Conservation (phyloP, 2,113 vertebrate genomes). For the Amazona vittata region DNA sequence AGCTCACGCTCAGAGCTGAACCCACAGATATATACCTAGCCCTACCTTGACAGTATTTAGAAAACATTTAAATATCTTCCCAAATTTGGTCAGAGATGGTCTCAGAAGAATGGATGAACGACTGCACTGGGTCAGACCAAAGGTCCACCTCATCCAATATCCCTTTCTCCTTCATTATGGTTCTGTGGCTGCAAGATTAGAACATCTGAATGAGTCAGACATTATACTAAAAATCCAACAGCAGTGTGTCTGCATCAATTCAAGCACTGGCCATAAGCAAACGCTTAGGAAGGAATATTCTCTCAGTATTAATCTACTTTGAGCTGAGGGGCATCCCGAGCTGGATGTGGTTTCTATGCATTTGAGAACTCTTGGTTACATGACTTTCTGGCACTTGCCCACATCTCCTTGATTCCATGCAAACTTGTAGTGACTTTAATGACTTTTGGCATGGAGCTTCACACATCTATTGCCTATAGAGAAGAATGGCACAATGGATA, state of each 20-base stretch:
- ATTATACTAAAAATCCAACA: not conserved
- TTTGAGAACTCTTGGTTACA: slow-evolving; percentile 9
- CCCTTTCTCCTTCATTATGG: not conserved
- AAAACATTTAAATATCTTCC: not conserved
- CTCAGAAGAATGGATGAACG: not conserved
- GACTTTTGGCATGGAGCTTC: slow-evolving; percentile 37
- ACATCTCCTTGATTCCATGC: not conserved
- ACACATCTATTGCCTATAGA: slow-evolving; percentile 18
- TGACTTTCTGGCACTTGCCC: not conserved
- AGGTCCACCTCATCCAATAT: not conserved
- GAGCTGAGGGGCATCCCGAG: slow-evolving; percentile 28
- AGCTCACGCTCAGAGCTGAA: not conserved
- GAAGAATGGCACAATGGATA: not conserved
- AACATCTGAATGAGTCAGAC: not conserved
- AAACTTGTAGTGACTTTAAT: slow-evolving; percentile 26
- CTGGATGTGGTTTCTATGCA: not conserved
- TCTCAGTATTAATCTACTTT: slow-evolving; percentile 30
- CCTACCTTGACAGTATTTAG: not conserved
- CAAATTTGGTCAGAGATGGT: not conserved
- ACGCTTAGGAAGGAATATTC: slow-evolving; percentile 16
- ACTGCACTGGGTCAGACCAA: not conserved
- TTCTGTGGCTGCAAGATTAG: not conserved
- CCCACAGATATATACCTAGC: not conserved
- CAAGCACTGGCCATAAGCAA: not conserved
- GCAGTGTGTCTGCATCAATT: not conserved